phyloP scores from a whole-genome alignment of 1,140 invertebrate species.

The Mya arenaria region DNA sequence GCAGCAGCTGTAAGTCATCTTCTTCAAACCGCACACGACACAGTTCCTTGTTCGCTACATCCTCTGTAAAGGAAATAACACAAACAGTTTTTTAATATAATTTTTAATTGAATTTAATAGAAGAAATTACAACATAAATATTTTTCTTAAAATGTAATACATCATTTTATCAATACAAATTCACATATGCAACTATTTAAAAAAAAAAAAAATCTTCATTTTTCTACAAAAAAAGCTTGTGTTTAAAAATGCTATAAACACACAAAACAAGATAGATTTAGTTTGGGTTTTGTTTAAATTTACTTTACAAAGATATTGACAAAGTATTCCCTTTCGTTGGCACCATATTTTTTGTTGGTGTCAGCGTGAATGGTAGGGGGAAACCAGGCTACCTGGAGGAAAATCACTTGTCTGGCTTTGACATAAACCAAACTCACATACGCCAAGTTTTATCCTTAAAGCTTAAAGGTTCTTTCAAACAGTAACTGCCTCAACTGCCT shows the following conservation, averaged over 20 bases:
- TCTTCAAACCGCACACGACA: conserved; percentile 80
- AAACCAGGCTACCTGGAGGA: too few relatives aligned
- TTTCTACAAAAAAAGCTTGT: too few relatives aligned
- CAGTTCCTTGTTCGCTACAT: conserved; percentile 78
- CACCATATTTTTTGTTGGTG: too few relatives aligned
- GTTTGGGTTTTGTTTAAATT: background rate
- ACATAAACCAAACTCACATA: too few relatives aligned
- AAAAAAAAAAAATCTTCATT: background rate
- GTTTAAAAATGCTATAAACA: too few relatives aligned
- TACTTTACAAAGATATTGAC: background rate
- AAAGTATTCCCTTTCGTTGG: too few relatives aligned
- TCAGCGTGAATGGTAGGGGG: too few relatives aligned
- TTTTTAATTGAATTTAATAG: background rate
- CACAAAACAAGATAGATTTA: background rate
- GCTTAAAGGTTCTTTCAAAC: too few relatives aligned
- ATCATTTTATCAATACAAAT: background rate
- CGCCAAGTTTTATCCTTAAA: too few relatives aligned
- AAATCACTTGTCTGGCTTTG: too few relatives aligned
- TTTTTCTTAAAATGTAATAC: too few relatives aligned
- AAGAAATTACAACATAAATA: background rate
- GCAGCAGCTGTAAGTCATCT: conserved; percentile 80
- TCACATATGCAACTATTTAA: background rate
- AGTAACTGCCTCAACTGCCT: too few relatives aligned
- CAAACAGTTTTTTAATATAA: background rate
- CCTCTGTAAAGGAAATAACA: conserved; percentile 57